These are phyloP conservation scores for Diacarnus erythraeanus DNA, from an alignment of 37 sponge, comb jelly and placozoan species.

Conservation along the genomic window DNA sequence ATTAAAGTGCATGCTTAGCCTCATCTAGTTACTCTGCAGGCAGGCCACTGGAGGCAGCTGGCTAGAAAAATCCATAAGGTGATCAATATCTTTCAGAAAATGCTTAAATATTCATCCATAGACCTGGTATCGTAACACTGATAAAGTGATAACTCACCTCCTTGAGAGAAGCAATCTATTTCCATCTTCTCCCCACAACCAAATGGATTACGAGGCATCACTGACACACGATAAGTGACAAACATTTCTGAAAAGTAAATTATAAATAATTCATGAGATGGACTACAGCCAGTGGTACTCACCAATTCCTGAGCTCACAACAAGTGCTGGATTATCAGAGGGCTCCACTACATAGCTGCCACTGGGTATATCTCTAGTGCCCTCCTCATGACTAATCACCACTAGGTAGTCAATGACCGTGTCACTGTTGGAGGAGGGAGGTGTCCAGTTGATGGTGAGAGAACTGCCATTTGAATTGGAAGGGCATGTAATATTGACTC, in stretches of 20 bases:
- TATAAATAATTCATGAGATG: not conserved
- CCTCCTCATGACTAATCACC: not conserved
- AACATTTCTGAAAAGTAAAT: not conserved
- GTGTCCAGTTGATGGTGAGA: not conserved
- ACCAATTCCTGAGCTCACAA: too few relatives aligned
- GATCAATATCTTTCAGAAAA: too few relatives aligned
- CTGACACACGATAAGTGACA: not conserved
- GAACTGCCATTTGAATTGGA: too few relatives aligned
- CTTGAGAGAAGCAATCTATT: slow-evolving; percentile 5
- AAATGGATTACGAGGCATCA: not conserved
- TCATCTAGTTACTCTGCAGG: too few relatives aligned
- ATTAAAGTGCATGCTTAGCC: too few relatives aligned
- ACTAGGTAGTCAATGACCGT: not conserved
- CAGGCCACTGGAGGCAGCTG: too few relatives aligned
- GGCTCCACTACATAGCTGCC: not conserved
- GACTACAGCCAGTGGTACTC: too few relatives aligned
- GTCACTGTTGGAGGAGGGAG: not conserved
- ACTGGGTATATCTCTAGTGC: not conserved
- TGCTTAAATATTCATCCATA: too few relatives aligned
- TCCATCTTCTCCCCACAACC: not conserved
- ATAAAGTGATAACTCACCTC: not conserved
- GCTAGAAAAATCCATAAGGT: too few relatives aligned
- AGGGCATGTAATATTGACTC: too few relatives aligned
- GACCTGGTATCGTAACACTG: too few relatives aligned
- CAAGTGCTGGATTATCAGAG: too few relatives aligned